These are phyloP conservation scores for Phycodurus eques DNA, from an alignment of 2,113 vertebrate genomes.

Conservation along the genomic window DNA sequence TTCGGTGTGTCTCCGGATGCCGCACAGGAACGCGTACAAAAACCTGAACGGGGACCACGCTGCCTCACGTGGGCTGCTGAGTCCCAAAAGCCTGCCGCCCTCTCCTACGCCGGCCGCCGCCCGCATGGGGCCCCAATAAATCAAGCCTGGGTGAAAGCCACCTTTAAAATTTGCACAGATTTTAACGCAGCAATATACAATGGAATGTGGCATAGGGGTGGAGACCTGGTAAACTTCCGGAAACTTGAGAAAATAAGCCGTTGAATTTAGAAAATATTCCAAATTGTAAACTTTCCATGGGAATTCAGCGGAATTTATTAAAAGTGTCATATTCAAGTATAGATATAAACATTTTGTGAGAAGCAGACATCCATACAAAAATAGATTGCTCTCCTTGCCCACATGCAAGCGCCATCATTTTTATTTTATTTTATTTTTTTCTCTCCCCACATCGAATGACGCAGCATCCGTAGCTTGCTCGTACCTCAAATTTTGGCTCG, in stretches of 20 bases:
- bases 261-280: not conserved
- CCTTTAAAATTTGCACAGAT: conserved; percentile 73
- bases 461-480: no score
- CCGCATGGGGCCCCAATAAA: conserved; percentile 63
- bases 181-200: conserved; percentile 56
- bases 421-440: no score
- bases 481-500: no score
- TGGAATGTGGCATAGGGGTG: not conserved
- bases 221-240: not conserved
- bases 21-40: conserved; percentile 80
- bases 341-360: no score
- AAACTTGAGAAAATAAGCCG: not conserved
- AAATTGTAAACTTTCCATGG: not conserved
- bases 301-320: not conserved
- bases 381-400: no score
- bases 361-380: no score
- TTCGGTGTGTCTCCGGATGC: conserved; percentile 79
- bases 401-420: no score
- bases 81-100: conserved; percentile 57
- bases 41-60: conserved; percentile 81
- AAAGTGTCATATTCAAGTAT: not conserved
- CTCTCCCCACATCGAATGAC: no score
- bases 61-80: conserved; percentile 59
- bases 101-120: conserved; percentile 47
- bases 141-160: conserved; percentile 76